Conservation (phyloP, 2,113 vertebrate species). For the Phoxinus phoxinus region DNA sequence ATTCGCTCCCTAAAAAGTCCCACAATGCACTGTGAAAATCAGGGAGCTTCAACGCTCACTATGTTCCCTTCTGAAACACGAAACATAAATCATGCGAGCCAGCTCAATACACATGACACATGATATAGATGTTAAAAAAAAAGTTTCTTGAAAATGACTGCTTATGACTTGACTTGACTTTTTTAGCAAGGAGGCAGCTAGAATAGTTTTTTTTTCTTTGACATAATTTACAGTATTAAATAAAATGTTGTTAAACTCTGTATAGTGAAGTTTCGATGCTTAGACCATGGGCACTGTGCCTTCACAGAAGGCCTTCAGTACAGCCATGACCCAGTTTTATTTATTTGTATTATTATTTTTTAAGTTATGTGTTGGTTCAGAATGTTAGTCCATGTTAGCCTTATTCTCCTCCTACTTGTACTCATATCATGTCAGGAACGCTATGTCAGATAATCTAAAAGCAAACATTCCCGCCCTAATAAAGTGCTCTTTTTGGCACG, state of each 20-base stretch:
- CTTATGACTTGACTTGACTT: not conserved
- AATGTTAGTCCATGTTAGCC: not conserved
- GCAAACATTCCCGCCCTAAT: conserved; percentile 55
- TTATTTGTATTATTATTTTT: not conserved
- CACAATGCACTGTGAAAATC: too few relatives aligned
- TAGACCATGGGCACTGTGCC: not conserved
- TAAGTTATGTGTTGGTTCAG: not conserved
- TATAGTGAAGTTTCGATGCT: not conserved
- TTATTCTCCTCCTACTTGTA: not conserved
- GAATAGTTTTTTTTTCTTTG: not conserved
- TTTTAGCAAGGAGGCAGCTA: not conserved
- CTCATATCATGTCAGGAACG: conserved; percentile 27
- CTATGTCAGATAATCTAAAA: conserved; percentile 52
- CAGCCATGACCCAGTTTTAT: not conserved
- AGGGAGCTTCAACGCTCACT: too few relatives aligned
- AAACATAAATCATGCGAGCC: too few relatives aligned
- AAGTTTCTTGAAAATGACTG: not conserved
- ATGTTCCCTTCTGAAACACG: too few relatives aligned
- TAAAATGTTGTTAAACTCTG: not conserved
- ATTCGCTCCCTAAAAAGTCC: too few relatives aligned
- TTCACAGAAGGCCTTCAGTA: not conserved
- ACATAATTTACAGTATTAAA: not conserved
- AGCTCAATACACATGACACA: too few relatives aligned
- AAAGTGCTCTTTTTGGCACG: conserved; percentile 27
- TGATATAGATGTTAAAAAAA: too few relatives aligned